Evolutionary conservation across 2,888 invertebrate genomes (phyloP).

Genomic region (Anthophora plumipes): DNA sequence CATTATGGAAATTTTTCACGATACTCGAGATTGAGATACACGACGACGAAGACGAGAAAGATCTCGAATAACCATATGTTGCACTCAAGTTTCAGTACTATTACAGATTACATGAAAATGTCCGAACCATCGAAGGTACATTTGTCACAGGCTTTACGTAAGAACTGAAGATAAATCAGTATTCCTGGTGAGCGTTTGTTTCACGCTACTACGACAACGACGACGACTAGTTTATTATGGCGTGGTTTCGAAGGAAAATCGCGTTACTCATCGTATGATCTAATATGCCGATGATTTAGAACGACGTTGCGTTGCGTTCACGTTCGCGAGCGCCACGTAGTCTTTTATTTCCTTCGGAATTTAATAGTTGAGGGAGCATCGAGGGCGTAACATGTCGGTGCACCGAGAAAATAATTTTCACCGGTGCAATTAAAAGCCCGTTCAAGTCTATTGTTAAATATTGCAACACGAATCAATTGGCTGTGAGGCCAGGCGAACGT

Average conservation of each 20-base stretch:
- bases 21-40: too few species aligned
- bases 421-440: conserved; percentile 28
- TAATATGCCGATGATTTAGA: conserved; percentile 40
- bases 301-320: background rate
- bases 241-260: conserved; percentile 12
- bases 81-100: background rate
- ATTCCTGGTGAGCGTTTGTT: conserved; percentile 4
- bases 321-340: background rate
- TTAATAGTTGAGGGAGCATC: conserved; percentile 43
- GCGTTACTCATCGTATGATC: conserved; percentile 33
- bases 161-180: background rate
- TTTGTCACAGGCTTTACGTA: background rate
- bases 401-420: conserved; percentile 39
- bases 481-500: background rate
- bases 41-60: too few species aligned
- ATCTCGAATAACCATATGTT: background rate
- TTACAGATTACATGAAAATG: background rate
- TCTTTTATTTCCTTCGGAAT: conserved; percentile 30
- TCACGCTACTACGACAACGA: background rate
- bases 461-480: conserved; percentile 32
- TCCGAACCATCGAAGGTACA: background rate
- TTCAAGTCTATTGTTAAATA: conserved; percentile 36
- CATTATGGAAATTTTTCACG: too few species aligned
- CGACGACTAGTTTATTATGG: background rate
- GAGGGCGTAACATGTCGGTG: conserved; percentile 46